Base-by-base conservation (phyloP, 2,888 invertebrate genomes). In the Cephus rjabovi region DNA sequence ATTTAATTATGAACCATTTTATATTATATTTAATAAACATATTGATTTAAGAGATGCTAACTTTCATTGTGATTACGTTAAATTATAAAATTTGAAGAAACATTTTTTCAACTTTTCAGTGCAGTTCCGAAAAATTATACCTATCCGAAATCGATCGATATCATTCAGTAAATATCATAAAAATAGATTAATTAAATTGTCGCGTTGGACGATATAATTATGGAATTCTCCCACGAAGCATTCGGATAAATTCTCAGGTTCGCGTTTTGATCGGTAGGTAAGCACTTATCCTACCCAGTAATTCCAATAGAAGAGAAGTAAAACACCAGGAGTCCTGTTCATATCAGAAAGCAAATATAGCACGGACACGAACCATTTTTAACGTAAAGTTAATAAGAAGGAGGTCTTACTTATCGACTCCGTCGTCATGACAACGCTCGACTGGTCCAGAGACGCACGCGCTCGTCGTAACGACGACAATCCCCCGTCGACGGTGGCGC, bases 381-480 rank as follows among this genome's bases (percentile, higher is more conserved):
- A 56, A 23, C 23, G 23, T 23, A 23, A 56, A 56, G 56, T 56
- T 56, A 23, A 56, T 56, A 56, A 56, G 56, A 56, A 56, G 23
- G 56, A 56, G 23, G 9, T 2, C 56, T 23, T 56, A 6, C 56
- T 56, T 23, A 56, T 15, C 56, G 56, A 74, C 30, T 73, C 75
- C 75, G 78, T 78, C 69, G 75, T 75, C 78, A 78, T 76, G 78
- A 78, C 78, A 35, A 78, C 78, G 76, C 40, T 76, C 69, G 78
- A 35, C 56, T 76, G 78, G 75, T 35, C 75, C 78, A 75, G 71
- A 73, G 75, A 76, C 75, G 73, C 75, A 73, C 37, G 71, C 78
- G 78, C 75, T 75, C 78, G 70, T 73, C 75, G 75, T 70, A 56
- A 69, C 77, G 73, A 75, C 75, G 77, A 75, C 77, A 74, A 75